Evolutionary conservation across 2,797 vertebrate species (phyloP).

Genomic region (Anabacerthia variegaticeps): DNA sequence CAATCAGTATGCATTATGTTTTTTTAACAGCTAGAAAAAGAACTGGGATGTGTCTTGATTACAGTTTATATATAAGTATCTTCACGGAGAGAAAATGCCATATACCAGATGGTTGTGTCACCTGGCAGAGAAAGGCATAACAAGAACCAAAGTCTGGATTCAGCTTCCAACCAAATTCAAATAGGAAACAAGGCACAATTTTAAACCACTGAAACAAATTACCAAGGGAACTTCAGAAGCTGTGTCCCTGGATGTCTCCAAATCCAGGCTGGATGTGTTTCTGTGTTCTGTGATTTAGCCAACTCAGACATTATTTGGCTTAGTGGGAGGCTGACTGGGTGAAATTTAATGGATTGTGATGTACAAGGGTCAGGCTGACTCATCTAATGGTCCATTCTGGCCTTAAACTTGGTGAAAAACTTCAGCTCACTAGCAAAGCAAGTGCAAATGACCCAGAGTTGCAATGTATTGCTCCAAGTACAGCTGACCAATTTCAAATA

Average conservation of each 20-base stretch:
- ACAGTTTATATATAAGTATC: not conserved
- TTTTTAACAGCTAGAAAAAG: not conserved
- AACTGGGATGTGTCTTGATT: not conserved
- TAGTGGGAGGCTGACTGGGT: not conserved
- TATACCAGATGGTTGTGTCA: not conserved
- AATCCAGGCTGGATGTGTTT: not conserved
- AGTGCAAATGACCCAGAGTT: not conserved
- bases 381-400: not conserved
- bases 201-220: slow-evolving; percentile 37
- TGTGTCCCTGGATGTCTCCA: not conserved
- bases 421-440: not conserved
- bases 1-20: not conserved
- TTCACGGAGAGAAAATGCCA: not conserved
- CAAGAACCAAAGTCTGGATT: not conserved
- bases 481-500: not conserved
- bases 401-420: slow-evolving; percentile 12
- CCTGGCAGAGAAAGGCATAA: not conserved
- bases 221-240: not conserved
- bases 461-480: not conserved
- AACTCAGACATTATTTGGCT: not conserved
- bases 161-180: slow-evolving; percentile 5
- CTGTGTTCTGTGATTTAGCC: not conserved
- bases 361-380: not conserved
- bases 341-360: slow-evolving; percentile 29
- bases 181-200: slow-evolving; percentile 32